A percentile compares a stretch with the other conserved stretches of the same genome.
Conservation (phyloP, 2,888 invertebrate species). For the Nineta flava region DNA sequence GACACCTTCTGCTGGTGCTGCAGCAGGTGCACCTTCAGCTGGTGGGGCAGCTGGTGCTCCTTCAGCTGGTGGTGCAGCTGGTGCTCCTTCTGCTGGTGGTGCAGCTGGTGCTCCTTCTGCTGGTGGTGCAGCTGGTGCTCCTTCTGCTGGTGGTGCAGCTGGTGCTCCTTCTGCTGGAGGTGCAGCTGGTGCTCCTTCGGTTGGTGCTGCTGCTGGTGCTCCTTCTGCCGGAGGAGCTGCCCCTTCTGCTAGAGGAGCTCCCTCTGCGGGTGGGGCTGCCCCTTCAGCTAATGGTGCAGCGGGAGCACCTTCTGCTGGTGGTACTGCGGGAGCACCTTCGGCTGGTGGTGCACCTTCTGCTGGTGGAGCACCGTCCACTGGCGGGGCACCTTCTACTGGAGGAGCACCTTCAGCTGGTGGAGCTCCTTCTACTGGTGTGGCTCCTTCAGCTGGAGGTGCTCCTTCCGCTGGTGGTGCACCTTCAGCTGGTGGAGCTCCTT, state of each 20-base stretch:
- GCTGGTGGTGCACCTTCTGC: slow-evolving; percentile 20
- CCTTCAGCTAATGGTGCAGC: slow-evolving; percentile 20
- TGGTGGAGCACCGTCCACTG: slow-evolving; percentile 18
- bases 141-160: slow-evolving; percentile 18
- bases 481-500: slow-evolving; percentile 20
- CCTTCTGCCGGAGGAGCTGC: slow-evolving; percentile 17
- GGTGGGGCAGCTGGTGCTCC: slow-evolving; percentile 20
- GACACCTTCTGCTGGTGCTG: slow-evolving; percentile 14
- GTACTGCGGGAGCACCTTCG: slow-evolving; percentile 18
- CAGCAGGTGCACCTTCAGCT: slow-evolving; percentile 12
- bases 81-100: slow-evolving; percentile 23
- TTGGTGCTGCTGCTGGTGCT: slow-evolving; percentile 18
- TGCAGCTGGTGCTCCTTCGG: slow-evolving; percentile 7
- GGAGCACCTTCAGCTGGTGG: slow-evolving; percentile 16
- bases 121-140: slow-evolving; percentile 19
- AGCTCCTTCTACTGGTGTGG: no score
- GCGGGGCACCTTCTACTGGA: slow-evolving; percentile 21
- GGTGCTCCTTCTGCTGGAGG: slow-evolving; percentile 22
- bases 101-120: slow-evolving; percentile 22
- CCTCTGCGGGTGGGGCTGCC: slow-evolving; percentile 14
- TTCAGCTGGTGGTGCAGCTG: slow-evolving; percentile 14
- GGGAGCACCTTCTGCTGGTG: slow-evolving; percentile 18
- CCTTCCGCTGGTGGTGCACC: slow-evolving; percentile 21
- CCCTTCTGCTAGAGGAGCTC: slow-evolving; percentile 18
- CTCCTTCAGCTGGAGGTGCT: slow-evolving; percentile 22